Percentiles rank a stretch among this genome's conserved stretches.
phyloP scores from a whole-genome alignment of 2,113 vertebrate genomes.

The Amblyopsis rosae region DNA sequence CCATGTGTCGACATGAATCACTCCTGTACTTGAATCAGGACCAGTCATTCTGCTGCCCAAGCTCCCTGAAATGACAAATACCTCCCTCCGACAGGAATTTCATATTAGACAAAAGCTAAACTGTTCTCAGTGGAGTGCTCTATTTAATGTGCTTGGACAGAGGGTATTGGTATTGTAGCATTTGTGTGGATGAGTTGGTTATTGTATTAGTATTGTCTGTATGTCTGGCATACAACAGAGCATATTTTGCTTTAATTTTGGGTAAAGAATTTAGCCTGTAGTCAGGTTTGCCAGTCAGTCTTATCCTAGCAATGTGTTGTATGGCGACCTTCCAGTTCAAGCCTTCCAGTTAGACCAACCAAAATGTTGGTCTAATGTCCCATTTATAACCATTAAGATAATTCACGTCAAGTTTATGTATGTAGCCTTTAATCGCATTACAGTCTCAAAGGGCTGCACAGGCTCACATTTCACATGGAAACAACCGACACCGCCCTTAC shows the following conservation, averaged over 20 bases:
- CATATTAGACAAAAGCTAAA: constrained; percentile 57
- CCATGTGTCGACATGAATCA: constrained; percentile 46
- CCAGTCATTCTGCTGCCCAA: constrained; percentile 45
- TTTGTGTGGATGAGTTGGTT: constrained; percentile 18
- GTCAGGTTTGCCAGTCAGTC: constrained; percentile 1
- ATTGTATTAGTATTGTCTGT: background rate
- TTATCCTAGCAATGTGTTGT: background rate
- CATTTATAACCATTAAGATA: constrained; percentile 6
- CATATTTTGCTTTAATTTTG: background rate
- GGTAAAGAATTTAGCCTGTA: background rate
- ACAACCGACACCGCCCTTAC: too few relatives aligned
- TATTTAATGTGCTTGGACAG: constrained; percentile 6
- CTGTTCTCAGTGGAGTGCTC: constrained; percentile 38
- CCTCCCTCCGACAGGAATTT: constrained; percentile 63
- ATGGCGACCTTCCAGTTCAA: background rate
- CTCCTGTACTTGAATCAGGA: constrained; percentile 46
- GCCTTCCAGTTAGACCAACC: background rate
- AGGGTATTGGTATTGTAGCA: constrained; percentile 4
- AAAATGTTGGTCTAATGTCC: background rate
- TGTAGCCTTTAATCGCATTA: too few relatives aligned
- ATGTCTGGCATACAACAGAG: too few relatives aligned
- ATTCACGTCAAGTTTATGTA: too few relatives aligned
- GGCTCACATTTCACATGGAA: too few relatives aligned
- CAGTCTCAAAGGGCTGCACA: too few relatives aligned
- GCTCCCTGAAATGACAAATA: constrained; percentile 61